Percentiles rank a stretch among this genome's conserved stretches.
phyloP scores from a whole-genome alignment of 2,888 invertebrate species.

The Ectemnius continuus region DNA sequence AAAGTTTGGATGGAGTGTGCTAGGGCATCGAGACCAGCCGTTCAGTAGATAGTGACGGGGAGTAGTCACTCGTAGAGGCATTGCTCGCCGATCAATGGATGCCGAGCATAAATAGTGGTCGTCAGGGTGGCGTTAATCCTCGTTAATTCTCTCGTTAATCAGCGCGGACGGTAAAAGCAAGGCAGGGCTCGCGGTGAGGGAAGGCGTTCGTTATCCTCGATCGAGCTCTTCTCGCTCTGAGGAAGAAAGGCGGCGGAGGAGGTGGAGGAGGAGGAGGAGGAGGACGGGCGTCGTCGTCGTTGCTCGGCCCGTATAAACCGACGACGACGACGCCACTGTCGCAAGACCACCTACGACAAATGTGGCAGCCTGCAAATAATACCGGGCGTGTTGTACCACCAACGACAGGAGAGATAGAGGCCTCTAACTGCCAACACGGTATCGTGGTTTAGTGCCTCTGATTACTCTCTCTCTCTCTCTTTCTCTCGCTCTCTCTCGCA shows the following conservation, averaged over 20 bases:
- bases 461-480: slow-evolving; percentile 64
- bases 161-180: slow-evolving; percentile 18
- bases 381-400: slow-evolving; percentile 65
- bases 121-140: slow-evolving; percentile 35
- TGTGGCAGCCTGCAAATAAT: slow-evolving; percentile 74
- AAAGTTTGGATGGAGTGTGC: too few relatives aligned
- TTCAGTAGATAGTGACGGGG: too few relatives aligned
- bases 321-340: slow-evolving; percentile 58
- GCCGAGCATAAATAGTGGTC: slow-evolving; percentile 22
- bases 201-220: slow-evolving; percentile 36
- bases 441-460: slow-evolving; percentile 76
- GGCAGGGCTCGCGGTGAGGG: slow-evolving; percentile 1
- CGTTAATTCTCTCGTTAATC: slow-evolving; percentile 52
- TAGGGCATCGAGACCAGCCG: too few relatives aligned
- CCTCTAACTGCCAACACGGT: slow-evolving; percentile 70
- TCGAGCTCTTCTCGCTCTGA: background rate
- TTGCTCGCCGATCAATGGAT: slow-evolving; percentile 35
- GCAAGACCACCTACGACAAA: slow-evolving; percentile 76
- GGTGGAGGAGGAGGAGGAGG: slow-evolving; percentile 35
- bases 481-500: background rate
- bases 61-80: slow-evolving; percentile 6
- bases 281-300: slow-evolving; percentile 41
- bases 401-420: slow-evolving; percentile 71
- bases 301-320: slow-evolving; percentile 34
- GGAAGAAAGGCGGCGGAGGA: too few relatives aligned